These are phyloP conservation scores for Oreonectes daqikongensis DNA, from an alignment of 2,797 vertebrate species.

Conservation along the genomic window DNA sequence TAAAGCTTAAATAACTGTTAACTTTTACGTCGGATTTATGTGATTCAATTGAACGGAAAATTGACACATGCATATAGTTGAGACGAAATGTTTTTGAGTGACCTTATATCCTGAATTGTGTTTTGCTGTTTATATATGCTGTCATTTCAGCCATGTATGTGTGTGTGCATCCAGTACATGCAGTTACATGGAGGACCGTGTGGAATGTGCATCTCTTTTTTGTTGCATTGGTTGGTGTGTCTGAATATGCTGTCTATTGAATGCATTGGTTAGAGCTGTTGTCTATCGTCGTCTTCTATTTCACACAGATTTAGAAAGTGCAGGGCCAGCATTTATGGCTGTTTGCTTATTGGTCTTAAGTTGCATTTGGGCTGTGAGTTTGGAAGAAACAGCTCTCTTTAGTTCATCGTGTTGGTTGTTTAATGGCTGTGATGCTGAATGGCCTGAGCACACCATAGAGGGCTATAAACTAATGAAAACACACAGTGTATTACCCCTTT, in stretches of 20 bases:
- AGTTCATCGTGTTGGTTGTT: background rate
- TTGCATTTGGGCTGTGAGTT: conserved; percentile 39
- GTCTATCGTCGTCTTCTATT: conserved; percentile 70
- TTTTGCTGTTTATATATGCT: background rate
- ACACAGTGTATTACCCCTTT: background rate
- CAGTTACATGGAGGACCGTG: background rate
- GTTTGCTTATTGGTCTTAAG: too few relatives aligned
- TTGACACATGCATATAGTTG: too few relatives aligned
- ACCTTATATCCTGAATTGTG: background rate
- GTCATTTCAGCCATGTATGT: background rate
- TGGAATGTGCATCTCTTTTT: background rate
- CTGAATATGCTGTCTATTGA: background rate
- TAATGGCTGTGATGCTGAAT: background rate
- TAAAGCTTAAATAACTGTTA: too few relatives aligned
- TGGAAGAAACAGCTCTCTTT: conserved; percentile 64
- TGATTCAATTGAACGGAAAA: too few relatives aligned
- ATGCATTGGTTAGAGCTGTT: conserved; percentile 51
- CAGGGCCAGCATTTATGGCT: too few relatives aligned
- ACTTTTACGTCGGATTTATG: too few relatives aligned
- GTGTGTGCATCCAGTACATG: background rate
- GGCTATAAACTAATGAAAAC: background rate
- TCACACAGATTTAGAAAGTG: too few relatives aligned
- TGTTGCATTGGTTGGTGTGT: conserved; percentile 12
- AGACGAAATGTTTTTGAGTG: too few relatives aligned
- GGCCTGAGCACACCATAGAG: background rate